Evolutionary conservation across 2,888 invertebrate genomes (phyloP).

Genomic region (Rotaria sp.): DNA sequence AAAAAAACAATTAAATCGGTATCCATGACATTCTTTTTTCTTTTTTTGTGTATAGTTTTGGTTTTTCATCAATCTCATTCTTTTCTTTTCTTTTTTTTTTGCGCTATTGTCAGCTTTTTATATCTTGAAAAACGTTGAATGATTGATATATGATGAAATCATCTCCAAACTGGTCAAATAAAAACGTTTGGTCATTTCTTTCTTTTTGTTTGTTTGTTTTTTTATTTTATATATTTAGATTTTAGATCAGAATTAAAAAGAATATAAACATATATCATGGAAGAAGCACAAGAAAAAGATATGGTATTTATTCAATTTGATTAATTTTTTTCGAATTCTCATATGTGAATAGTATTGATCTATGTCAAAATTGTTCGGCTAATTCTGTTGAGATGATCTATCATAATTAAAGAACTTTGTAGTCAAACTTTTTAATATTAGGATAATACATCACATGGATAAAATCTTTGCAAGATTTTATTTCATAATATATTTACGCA

Average conservation of each 20-base stretch:
- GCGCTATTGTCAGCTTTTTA: background rate
- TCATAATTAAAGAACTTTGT: no score
- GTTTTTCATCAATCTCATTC: background rate
- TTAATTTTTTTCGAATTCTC: no score
- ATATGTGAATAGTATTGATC: no score
- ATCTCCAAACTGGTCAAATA: background rate
- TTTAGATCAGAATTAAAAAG: background rate
- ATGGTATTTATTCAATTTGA: background rate
- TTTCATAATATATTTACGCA: no score
- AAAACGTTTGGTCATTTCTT: background rate
- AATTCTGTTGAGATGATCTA: no score
- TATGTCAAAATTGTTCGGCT: no score
- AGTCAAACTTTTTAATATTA: no score
- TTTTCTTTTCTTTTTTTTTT: background rate
- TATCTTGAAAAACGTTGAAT: background rate
- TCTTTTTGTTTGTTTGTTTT: background rate
- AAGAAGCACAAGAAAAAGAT: constrained; percentile 6
- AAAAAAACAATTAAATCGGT: background rate
- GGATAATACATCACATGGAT: no score
- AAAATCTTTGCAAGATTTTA: no score
- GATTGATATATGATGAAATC: constrained; percentile 2
- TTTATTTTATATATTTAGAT: background rate
- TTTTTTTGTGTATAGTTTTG: background rate
- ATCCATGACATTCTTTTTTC: background rate
- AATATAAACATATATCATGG: background rate